Percentiles rank a stretch among this genome's conserved stretches.
These are phyloP conservation scores for Leptobrachium ailaonicum DNA, from an alignment of 2,113 vertebrate species.

Conservation along the genomic window DNA sequence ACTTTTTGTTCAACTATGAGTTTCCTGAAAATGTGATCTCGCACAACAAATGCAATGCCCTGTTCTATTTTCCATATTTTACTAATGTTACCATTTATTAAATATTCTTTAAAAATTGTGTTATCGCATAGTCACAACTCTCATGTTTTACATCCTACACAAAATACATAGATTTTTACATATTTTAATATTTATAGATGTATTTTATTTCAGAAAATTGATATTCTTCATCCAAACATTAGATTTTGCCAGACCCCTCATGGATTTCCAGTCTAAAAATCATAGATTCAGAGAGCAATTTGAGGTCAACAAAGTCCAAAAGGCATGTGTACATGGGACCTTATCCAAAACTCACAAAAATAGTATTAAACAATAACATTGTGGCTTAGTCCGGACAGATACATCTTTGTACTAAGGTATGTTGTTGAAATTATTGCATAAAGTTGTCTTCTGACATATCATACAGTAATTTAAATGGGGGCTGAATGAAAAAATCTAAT, in stretches of 20 bases:
- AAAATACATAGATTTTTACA: too few species aligned
- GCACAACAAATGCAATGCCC: too few species aligned
- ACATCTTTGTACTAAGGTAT: neutral
- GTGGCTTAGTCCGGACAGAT: neutral
- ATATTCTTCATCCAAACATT: neutral
- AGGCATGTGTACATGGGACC: conserved; percentile 8
- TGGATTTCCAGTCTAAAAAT: neutral
- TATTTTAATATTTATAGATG: neutral
- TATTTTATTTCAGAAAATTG: neutral
- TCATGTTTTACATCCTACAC: too few species aligned
- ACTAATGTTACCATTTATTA: too few species aligned
- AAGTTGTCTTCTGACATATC: neutral
- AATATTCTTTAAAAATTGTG: too few species aligned
- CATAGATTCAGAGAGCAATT: neutral
- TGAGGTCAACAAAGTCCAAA: conserved; percentile 4
- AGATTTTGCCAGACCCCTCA: neutral
- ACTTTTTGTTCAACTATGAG: too few species aligned
- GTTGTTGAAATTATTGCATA: neutral
- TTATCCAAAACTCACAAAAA: conserved; percentile 12
- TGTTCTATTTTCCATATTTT: too few species aligned
- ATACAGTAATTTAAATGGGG: neutral
- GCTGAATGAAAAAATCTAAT: neutral
- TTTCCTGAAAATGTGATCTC: too few species aligned
- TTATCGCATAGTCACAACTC: too few species aligned
- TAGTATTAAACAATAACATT: neutral